phyloP scores from a whole-genome alignment of 2,797 vertebrate species.

The Hylomyscus alleni region DNA sequence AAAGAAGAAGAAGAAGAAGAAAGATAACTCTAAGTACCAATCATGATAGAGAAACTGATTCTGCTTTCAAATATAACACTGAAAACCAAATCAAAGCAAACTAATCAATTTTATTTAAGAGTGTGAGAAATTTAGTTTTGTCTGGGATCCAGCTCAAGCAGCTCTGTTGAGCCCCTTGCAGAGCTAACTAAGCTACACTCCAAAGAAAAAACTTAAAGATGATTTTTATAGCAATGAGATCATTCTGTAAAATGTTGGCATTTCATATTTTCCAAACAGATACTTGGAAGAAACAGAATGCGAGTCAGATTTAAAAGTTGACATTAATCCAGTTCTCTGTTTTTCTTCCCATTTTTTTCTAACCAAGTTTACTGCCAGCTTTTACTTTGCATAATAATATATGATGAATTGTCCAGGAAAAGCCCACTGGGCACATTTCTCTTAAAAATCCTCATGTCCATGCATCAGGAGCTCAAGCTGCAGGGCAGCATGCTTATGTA shows the following conservation, averaged over 20 bases:
- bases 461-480: constrained; percentile 54
- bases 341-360: constrained; percentile 76
- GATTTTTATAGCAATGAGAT: constrained; percentile 83
- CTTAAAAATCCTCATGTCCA: constrained; percentile 56
- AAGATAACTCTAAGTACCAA: not conserved
- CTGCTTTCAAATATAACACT: constrained; percentile 55
- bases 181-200: constrained; percentile 78
- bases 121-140: constrained; percentile 62
- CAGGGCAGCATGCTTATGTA: constrained; percentile 67
- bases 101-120: constrained; percentile 45
- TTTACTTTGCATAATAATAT: constrained; percentile 83
- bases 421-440: constrained; percentile 75
- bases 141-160: constrained; percentile 73
- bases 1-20: too few relatives aligned
- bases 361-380: constrained; percentile 77
- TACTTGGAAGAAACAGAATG: constrained; percentile 80
- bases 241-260: constrained; percentile 80
- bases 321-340: constrained; percentile 75
- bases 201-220: constrained; percentile 78
- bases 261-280: constrained; percentile 86
- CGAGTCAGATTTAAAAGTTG: constrained; percentile 80
- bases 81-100: constrained; percentile 45
- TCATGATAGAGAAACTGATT: constrained; percentile 44
- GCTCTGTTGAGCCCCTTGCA: constrained; percentile 52
- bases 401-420: constrained; percentile 79